These are phyloP conservation scores for Anadara kagoshimensis DNA, from an alignment of 1,140 invertebrate genomes.

Conservation along the genomic window DNA sequence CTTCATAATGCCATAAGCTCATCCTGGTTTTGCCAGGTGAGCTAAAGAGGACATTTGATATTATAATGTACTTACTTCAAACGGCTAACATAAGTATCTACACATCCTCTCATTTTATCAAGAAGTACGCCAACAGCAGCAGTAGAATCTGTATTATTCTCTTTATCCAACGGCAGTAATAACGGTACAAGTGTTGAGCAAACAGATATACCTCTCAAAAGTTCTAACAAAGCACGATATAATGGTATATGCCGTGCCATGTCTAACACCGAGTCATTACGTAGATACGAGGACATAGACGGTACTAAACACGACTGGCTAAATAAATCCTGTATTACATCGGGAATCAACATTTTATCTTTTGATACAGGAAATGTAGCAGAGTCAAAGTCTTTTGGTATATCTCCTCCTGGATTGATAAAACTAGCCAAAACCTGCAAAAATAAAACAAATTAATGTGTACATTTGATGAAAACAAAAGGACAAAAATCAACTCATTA, in stretches of 20 bases:
- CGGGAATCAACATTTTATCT: constrained; percentile 59
- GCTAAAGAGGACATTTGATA: too few species aligned
- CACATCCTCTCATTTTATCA: constrained; percentile 90
- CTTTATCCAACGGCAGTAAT: constrained; percentile 78
- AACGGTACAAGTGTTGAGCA: constrained; percentile 81
- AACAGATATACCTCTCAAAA: constrained; percentile 86
- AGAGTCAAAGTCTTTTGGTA: constrained; percentile 56
- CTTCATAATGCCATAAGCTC: too few species aligned
- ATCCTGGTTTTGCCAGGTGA: too few species aligned
- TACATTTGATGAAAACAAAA: too few species aligned
- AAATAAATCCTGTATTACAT: constrained; percentile 84
- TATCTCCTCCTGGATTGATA: constrained; percentile 83
- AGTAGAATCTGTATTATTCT: constrained; percentile 51
- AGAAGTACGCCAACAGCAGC: constrained; percentile 76
- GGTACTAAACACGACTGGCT: constrained; percentile 89
- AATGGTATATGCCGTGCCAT: constrained; percentile 95
- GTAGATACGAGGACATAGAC: constrained; percentile 91
- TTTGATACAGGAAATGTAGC: constrained; percentile 35
- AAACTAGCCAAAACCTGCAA: constrained; percentile 86
- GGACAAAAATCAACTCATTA: too few species aligned
- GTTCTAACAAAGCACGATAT: constrained; percentile 87
- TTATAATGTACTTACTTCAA: constrained; percentile 79
- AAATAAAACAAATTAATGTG: not conserved
- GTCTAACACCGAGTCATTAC: constrained; percentile 96
- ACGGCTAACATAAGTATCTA: constrained; percentile 91